Percentiles rank a stretch among this genome's conserved stretches.
phyloP scores from a whole-genome alignment of 2,113 vertebrate species.

The Peromyscus leucopus region DNA sequence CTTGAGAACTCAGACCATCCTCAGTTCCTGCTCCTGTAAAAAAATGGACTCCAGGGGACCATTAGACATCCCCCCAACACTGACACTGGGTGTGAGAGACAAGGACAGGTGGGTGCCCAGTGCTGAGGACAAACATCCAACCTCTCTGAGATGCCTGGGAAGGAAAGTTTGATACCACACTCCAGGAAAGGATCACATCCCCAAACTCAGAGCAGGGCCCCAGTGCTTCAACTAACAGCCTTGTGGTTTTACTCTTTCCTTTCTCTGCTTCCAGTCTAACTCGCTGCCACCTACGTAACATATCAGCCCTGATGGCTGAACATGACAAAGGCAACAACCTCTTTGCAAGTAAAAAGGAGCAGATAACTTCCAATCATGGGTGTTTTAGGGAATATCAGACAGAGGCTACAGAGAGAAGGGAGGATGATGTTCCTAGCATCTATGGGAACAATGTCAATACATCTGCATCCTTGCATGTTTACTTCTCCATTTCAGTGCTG shows the following conservation, averaged over 20 bases:
- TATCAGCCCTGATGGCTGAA: conserved; percentile 55
- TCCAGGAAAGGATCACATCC: not conserved
- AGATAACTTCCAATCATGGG: not conserved
- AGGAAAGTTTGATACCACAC: not conserved
- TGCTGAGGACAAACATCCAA: not conserved
- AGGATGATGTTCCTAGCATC: not conserved
- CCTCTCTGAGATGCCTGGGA: not conserved
- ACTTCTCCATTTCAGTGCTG: not conserved
- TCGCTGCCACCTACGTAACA: conserved; percentile 62
- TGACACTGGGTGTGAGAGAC: not conserved
- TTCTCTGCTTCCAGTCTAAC: conserved; percentile 64
- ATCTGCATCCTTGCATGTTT: not conserved
- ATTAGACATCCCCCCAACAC: not conserved
- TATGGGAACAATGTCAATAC: not conserved
- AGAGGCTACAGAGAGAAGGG: not conserved
- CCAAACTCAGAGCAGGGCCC: not conserved
- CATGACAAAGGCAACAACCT: conserved; percentile 73
- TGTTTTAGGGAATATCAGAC: not conserved
- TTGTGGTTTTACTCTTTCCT: not conserved
- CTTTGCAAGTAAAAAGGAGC: conserved; percentile 73
- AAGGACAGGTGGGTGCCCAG: not conserved
- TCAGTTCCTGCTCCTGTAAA: not conserved
- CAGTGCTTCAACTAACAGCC: not conserved
- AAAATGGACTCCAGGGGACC: not conserved
- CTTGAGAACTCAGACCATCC: not conserved